Conservation (phyloP, 2,888 invertebrate genomes). For the Lypha dubia region DNA sequence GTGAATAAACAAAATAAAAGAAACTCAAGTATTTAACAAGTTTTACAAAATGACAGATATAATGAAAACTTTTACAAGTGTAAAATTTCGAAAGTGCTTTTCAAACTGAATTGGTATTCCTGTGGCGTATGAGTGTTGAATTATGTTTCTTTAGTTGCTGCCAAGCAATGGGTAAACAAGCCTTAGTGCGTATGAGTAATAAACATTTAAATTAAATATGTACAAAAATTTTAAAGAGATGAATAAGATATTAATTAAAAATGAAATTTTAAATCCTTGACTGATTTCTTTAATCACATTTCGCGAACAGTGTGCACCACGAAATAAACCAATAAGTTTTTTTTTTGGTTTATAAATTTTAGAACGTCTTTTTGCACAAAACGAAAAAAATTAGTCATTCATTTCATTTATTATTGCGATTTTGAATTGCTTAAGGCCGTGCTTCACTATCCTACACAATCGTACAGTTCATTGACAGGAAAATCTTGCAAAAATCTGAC, state of each 20-base stretch:
- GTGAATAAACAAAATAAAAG: background rate
- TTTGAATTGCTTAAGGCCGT: too few species aligned
- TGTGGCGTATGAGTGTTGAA: conserved; percentile 40
- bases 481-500: too few species aligned
- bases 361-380: background rate
- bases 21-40: conserved; percentile 19
- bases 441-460: too few species aligned
- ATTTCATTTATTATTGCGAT: too few species aligned
- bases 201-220: conserved; percentile 24
- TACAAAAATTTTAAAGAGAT: too few species aligned
- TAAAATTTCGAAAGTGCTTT: conserved; percentile 27
- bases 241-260: background rate
- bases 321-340: background rate
- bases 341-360: background rate
- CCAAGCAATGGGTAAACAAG: background rate
- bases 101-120: background rate
- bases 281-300: background rate
- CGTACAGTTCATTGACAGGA: too few species aligned
- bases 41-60: conserved; percentile 28
- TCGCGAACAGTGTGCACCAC: too few species aligned
- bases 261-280: background rate
- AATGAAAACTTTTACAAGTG: background rate
- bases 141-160: background rate
- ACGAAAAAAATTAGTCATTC: too few species aligned
- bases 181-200: background rate